Conservation (phyloP, 2,888 invertebrate species). For the Drosophila anceps region DNA sequence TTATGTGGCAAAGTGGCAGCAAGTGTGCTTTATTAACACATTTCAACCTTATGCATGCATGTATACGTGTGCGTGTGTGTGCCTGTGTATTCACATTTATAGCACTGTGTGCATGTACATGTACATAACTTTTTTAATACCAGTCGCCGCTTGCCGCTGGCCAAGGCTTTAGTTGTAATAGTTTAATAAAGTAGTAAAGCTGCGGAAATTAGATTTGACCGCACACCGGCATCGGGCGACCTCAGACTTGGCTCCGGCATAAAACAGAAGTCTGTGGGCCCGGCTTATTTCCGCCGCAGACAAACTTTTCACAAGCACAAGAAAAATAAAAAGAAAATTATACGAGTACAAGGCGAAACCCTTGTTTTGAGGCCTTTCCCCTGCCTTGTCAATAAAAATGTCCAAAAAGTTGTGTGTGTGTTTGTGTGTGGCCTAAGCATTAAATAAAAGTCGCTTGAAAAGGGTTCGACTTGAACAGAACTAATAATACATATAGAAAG, state of each 20-base stretch:
- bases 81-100: slow-evolving; percentile 16
- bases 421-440: slow-evolving; percentile 63
- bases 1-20: slow-evolving; percentile 79
- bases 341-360: slow-evolving; percentile 47
- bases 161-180: slow-evolving; percentile 76
- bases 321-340: slow-evolving; percentile 54
- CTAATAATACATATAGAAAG: slow-evolving; percentile 17
- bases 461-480: slow-evolving; percentile 58
- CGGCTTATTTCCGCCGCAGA: slow-evolving; percentile 72
- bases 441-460: slow-evolving; percentile 68
- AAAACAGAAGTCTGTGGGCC: slow-evolving; percentile 62
- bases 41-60: slow-evolving; percentile 45
- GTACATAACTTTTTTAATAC: slow-evolving; percentile 78
- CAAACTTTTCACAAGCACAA: slow-evolving; percentile 62
- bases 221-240: slow-evolving; percentile 62
- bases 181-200: slow-evolving; percentile 83
- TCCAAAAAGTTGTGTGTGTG: slow-evolving; percentile 71
- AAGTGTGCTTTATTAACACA: slow-evolving; percentile 82
- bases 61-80: slow-evolving; percentile 5
- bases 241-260: slow-evolving; percentile 26
- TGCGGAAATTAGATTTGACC: slow-evolving; percentile 83
- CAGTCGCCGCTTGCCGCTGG: slow-evolving; percentile 43
- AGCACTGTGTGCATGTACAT: slow-evolving; percentile 35
- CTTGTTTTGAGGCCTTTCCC: slow-evolving; percentile 59
- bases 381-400: slow-evolving; percentile 81